Evolutionary conservation across 2,113 vertebrate genomes (phyloP).

Genomic region (Alosa alosa): DNA sequence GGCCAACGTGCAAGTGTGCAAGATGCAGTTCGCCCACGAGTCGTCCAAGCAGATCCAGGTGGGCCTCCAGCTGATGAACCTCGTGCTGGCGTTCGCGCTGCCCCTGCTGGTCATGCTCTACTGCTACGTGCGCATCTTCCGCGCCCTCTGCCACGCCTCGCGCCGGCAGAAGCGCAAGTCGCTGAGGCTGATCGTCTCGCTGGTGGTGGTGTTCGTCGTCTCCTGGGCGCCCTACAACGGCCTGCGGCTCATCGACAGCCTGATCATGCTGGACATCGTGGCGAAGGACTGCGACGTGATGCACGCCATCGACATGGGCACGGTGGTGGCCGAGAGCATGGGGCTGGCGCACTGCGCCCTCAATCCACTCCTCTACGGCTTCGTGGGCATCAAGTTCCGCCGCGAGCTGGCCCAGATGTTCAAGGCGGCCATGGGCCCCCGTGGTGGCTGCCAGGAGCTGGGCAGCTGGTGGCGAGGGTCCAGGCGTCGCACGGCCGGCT

Average conservation of each 20-base stretch:
- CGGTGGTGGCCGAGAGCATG: conserved; percentile 68
- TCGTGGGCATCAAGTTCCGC: conserved; percentile 78
- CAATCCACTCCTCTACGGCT: conserved; percentile 80
- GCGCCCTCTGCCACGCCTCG: conserved; percentile 64
- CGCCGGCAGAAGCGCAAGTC: conserved; percentile 73
- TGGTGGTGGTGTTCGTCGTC: conserved; percentile 71
- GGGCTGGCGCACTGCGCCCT: conserved; percentile 78
- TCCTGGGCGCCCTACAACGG: conserved; percentile 78
- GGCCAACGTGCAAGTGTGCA: conserved; percentile 47
- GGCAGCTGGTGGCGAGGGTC: conserved; percentile 47
- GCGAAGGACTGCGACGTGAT: conserved; percentile 55
- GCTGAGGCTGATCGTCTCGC: conserved; percentile 65
- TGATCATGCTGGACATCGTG: conserved; percentile 57
- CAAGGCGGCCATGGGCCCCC: conserved; percentile 56
- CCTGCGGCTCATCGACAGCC: conserved; percentile 69
- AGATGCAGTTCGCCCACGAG: conserved; percentile 41
- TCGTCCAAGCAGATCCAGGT: conserved; percentile 64
- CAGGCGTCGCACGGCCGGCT: conserved; percentile 38
- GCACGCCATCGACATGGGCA: conserved; percentile 65
- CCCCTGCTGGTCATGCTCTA: conserved; percentile 77
- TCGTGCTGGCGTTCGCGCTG: conserved; percentile 70
- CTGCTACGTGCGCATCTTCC: conserved; percentile 77
- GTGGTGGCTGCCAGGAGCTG: conserved; percentile 43
- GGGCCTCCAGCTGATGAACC: conserved; percentile 61
- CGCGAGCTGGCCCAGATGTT: conserved; percentile 68